A percentile compares a stretch with the other conserved stretches of the same genome.
These are phyloP conservation scores for Leptocoma aspasia DNA, from an alignment of 2,113 vertebrate species.

Conservation along the genomic window DNA sequence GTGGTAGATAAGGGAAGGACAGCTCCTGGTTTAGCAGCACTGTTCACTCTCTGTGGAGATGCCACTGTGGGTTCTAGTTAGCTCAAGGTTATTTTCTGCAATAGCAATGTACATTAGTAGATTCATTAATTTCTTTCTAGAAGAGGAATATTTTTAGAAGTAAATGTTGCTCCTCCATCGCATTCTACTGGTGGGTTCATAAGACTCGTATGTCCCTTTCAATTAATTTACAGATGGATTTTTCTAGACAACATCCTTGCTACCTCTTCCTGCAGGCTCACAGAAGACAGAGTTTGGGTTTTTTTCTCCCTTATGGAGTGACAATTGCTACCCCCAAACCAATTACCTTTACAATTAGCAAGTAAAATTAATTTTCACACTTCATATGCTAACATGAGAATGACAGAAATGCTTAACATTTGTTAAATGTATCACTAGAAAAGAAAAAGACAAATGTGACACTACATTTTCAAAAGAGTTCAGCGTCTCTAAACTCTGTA, in stretches of 20 bases:
- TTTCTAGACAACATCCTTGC: not conserved
- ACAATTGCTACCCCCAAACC: slow-evolving; percentile 27
- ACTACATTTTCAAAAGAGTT: not conserved
- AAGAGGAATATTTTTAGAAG: not conserved
- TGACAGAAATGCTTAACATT: slow-evolving; percentile 24
- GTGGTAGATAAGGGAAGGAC: not conserved
- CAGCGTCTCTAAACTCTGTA: not conserved
- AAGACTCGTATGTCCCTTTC: not conserved
- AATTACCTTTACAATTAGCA: slow-evolving; percentile 61
- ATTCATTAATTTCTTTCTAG: not conserved
- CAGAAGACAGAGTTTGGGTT: not conserved
- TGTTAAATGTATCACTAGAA: slow-evolving; percentile 16
- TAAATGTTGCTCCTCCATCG: not conserved
- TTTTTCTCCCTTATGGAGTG: not conserved
- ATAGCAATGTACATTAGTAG: not conserved
- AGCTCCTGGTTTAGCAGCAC: not conserved
- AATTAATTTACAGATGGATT: not conserved
- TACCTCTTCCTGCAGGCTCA: not conserved
- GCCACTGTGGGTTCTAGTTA: not conserved
- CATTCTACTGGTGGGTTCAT: not conserved
- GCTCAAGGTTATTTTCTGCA: not conserved
- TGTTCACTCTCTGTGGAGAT: not conserved
- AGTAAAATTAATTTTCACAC: slow-evolving; percentile 61
- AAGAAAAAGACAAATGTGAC: not conserved
- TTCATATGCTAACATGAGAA: slow-evolving; percentile 24